A percentile compares a stretch with the other conserved stretches of the same genome.
Evolutionary conservation across 2,113 vertebrate genomes (phyloP).

Genomic region (Charadrius vociferus): DNA sequence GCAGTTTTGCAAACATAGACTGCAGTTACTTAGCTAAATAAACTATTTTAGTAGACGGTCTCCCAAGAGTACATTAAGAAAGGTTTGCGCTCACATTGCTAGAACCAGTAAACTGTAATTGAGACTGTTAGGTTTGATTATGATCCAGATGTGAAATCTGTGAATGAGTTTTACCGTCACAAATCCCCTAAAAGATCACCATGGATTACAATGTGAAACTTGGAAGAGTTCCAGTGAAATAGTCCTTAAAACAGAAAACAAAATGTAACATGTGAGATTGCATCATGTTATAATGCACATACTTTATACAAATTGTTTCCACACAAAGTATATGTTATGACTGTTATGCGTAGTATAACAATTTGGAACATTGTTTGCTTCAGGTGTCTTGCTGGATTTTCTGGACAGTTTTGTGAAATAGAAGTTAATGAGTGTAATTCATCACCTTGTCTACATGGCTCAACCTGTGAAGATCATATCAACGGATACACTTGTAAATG

Average conservation of each 20-base stretch:
- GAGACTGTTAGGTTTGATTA: background rate
- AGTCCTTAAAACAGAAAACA: background rate
- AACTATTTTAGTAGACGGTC: background rate
- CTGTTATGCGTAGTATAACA: background rate
- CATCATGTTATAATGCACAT: background rate
- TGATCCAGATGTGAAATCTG: background rate
- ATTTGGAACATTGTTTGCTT: conserved; percentile 6
- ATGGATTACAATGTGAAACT: background rate
- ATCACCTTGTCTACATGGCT: conserved; percentile 80
- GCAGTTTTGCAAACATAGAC: background rate
- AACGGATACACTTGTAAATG: conserved; percentile 86
- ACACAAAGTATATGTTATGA: background rate
- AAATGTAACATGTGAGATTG: background rate
- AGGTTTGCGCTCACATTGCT: background rate
- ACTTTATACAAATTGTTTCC: background rate
- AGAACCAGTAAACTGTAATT: background rate
- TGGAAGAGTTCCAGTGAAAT: background rate
- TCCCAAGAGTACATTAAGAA: background rate
- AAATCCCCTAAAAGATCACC: background rate
- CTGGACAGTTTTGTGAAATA: conserved; percentile 67
- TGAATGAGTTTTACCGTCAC: background rate
- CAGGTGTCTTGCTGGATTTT: conserved; percentile 72
- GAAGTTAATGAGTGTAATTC: conserved; percentile 85
- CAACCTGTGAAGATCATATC: conserved; percentile 83
- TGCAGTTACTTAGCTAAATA: background rate